Conservation (phyloP, 64 coral and sea anemone species). For the Cladopsammia gracilis region DNA sequence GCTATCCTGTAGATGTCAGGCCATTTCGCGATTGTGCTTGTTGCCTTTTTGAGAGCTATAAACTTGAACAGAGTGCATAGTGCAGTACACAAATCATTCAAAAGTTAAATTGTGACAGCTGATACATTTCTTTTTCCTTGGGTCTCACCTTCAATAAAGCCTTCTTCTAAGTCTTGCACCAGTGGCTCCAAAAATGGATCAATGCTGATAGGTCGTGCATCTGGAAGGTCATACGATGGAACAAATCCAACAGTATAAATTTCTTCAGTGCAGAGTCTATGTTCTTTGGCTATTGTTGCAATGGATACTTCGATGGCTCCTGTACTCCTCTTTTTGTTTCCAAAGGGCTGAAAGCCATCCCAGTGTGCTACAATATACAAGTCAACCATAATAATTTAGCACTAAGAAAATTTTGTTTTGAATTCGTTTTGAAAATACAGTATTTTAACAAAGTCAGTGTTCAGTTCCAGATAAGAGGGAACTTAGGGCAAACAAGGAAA, state of each 20-base stretch:
- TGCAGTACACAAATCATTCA: too few species aligned
- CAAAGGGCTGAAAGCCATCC: conserved; percentile 3
- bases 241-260: conserved; percentile 84
- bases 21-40: too few species aligned
- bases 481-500: too few species aligned
- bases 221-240: conserved; percentile 73
- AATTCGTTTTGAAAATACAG: too few species aligned
- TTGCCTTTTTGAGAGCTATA: too few species aligned
- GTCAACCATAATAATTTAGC: too few species aligned
- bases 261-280: conserved; percentile 43
- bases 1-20: neutral
- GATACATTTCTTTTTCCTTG: neutral
- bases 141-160: conserved; percentile 74
- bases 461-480: too few species aligned
- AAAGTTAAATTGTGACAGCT: too few species aligned
- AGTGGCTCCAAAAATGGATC: conserved; percentile 82
- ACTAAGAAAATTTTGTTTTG: too few species aligned
- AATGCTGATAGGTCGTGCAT: conserved; percentile 69
- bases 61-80: neutral
- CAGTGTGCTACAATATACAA: neutral
- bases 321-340: conserved; percentile 17
- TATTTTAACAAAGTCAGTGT: neutral
- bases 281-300: conserved; percentile 4
- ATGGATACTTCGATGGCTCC: conserved; percentile 1
- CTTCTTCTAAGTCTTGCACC: conserved; percentile 65